Evolutionary conservation across 2,888 invertebrate genomes (phyloP).

Genomic region (Xylocampa areola): DNA sequence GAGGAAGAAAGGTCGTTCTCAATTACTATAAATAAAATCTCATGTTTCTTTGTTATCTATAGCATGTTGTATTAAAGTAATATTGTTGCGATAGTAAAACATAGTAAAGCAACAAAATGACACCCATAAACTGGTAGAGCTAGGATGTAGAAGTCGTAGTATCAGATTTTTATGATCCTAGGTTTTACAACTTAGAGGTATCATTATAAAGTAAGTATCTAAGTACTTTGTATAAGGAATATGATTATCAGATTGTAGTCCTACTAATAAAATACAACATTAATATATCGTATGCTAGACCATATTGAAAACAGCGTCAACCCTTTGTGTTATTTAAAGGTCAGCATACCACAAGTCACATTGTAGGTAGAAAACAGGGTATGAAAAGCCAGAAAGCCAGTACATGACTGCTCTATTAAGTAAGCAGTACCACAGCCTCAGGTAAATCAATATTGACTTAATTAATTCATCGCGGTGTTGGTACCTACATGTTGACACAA

Average conservation of each 20-base stretch:
- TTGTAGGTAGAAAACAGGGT: too few species aligned
- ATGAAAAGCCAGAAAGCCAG: too few species aligned
- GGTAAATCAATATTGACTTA: constrained; percentile 69
- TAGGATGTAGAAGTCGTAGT: neutral
- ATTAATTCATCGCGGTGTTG: constrained; percentile 64
- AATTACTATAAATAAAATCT: too few species aligned
- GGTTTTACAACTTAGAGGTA: constrained; percentile 10
- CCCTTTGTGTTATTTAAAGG: neutral
- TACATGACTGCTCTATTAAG: constrained; percentile 25
- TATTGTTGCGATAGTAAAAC: constrained; percentile 22
- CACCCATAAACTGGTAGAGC: constrained; percentile 21
- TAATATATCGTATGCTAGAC: too few species aligned
- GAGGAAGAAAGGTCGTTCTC: too few species aligned
- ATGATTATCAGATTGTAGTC: too few species aligned
- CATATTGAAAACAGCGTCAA: too few species aligned
- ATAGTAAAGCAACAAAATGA: constrained; percentile 18
- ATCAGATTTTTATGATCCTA: constrained; percentile 29
- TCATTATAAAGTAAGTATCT: neutral
- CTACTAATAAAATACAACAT: too few species aligned
- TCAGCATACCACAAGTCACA: too few species aligned
- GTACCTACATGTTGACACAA: constrained; percentile 53
- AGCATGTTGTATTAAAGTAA: neutral
- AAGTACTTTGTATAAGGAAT: too few species aligned
- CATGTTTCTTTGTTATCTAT: neutral
- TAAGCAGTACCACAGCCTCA: constrained; percentile 25